phyloP scores from a whole-genome alignment of 2,113 vertebrate species.

The Sylvilagus bachmani region DNA sequence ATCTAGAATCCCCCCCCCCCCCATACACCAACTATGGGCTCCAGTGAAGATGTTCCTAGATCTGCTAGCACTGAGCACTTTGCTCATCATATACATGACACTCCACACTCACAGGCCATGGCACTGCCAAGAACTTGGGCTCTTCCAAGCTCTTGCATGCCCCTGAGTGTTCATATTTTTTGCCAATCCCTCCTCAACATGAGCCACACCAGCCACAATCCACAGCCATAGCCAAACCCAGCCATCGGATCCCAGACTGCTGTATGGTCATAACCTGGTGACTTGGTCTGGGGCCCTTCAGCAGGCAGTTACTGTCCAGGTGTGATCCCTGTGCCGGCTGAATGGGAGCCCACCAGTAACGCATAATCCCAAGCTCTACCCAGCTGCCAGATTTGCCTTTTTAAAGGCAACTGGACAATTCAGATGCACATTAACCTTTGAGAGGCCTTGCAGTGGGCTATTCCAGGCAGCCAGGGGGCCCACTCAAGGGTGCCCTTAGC shows the following conservation, averaged over 20 bases:
- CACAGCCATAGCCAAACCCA: background rate
- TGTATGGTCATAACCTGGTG: background rate
- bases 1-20: background rate
- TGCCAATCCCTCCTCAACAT: background rate
- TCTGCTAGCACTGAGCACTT: background rate
- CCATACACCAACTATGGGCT: background rate
- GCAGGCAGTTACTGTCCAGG: background rate
- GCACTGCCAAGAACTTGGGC: background rate
- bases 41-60: background rate
- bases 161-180: background rate
- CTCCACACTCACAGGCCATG: background rate
- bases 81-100: background rate
- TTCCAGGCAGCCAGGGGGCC: background rate
- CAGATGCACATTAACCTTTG: background rate
- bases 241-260: background rate
- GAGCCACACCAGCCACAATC: background rate
- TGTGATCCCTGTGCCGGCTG: background rate
- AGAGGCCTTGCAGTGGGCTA: background rate
- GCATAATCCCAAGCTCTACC: background rate
- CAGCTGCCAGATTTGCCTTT: background rate
- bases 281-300: background rate
- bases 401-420: background rate
- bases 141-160: background rate
- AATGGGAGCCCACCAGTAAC: background rate
- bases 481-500: background rate